phyloP scores from a whole-genome alignment of 2,888 invertebrate species.

The Tachina fera region DNA sequence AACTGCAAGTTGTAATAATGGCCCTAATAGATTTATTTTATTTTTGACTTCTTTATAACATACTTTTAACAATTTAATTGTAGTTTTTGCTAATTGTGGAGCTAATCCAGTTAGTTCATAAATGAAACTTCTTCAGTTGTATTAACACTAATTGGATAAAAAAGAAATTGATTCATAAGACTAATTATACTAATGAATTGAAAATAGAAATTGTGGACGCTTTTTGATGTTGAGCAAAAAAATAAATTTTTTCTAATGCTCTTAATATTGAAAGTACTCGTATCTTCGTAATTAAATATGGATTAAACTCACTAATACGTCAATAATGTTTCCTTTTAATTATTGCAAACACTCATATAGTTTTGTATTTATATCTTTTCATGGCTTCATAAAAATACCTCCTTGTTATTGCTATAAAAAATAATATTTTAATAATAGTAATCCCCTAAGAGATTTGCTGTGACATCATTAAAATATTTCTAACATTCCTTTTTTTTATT shows the following conservation, averaged over 20 bases:
- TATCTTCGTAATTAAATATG: neutral
- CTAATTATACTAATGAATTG: neutral
- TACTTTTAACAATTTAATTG: too few relatives aligned
- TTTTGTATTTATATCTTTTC: slow-evolving; percentile 1
- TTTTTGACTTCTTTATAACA: too few relatives aligned
- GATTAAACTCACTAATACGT: slow-evolving; percentile 5
- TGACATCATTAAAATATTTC: slow-evolving; percentile 47
- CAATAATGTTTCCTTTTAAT: neutral
- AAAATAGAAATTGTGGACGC: neutral
- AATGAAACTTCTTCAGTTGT: neutral
- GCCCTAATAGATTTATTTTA: too few relatives aligned
- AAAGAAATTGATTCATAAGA: neutral
- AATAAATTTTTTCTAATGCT: neutral
- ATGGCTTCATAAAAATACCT: neutral
- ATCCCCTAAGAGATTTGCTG: slow-evolving; percentile 26
- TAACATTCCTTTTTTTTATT: neutral
- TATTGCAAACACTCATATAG: slow-evolving; percentile 4
- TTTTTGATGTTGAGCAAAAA: neutral
- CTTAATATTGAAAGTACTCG: neutral
- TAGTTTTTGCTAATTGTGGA: too few relatives aligned
- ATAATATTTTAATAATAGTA: slow-evolving; percentile 13
- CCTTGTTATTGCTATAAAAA: neutral
- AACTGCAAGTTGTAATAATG: too few relatives aligned
- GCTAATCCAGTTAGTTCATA: neutral
- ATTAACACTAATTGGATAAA: neutral